These are phyloP conservation scores for Ceratitis capitata DNA, from an alignment of 1,140 invertebrate genomes.

Conservation along the genomic window DNA sequence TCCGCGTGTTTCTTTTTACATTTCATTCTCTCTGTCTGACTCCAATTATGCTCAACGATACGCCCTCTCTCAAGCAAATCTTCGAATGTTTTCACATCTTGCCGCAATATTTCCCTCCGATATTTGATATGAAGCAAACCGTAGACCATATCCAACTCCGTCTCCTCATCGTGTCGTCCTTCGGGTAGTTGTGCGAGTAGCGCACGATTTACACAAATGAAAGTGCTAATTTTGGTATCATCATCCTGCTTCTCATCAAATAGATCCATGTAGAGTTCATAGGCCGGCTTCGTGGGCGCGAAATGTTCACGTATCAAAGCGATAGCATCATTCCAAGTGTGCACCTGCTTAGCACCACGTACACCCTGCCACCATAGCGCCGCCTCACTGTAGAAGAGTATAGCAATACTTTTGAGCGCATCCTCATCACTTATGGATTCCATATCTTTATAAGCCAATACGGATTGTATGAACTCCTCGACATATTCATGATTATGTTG, in stretches of 20 bases:
- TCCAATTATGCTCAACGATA: conserved; percentile 49
- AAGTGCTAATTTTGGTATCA: conserved; percentile 54
- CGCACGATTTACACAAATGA: conserved; percentile 56
- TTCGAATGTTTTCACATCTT: conserved; percentile 49
- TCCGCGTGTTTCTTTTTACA: background rate
- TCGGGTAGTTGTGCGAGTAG: conserved; percentile 57
- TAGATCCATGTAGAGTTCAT: conserved; percentile 60
- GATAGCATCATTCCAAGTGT: conserved; percentile 56
- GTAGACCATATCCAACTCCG: conserved; percentile 58
- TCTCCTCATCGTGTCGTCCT: conserved; percentile 56
- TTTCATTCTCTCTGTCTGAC: background rate
- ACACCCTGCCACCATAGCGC: conserved; percentile 67
- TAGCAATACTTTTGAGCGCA: conserved; percentile 62
- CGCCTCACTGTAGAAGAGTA: conserved; percentile 63
- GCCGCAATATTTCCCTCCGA: conserved; percentile 55
- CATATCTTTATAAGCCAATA: conserved; percentile 56
- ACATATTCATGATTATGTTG: conserved; percentile 53
- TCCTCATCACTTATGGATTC: conserved; percentile 61
- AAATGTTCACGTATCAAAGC: conserved; percentile 58
- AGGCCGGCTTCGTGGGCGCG: conserved; percentile 54
- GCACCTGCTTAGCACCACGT: conserved; percentile 53
- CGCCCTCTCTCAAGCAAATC: conserved; percentile 57
- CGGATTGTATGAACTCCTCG: conserved; percentile 56
- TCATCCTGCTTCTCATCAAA: conserved; percentile 56
- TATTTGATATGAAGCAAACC: conserved; percentile 59